These are phyloP conservation scores for Drosophila nr. perissopoda DNA, from an alignment of 2,888 invertebrate species.

Conservation along the genomic window DNA sequence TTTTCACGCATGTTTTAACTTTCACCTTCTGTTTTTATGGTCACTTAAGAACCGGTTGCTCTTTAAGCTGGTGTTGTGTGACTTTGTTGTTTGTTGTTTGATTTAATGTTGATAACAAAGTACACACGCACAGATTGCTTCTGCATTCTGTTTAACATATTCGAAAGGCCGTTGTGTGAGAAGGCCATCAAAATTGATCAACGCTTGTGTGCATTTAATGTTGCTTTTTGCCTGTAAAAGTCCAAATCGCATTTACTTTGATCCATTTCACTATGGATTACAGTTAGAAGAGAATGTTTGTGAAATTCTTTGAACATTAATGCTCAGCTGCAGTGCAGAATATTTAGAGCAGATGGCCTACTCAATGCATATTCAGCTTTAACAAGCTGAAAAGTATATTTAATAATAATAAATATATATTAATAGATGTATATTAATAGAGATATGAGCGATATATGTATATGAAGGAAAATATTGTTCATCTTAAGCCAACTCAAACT, in stretches of 20 bases:
- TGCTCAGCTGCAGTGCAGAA: neutral
- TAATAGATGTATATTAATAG: neutral
- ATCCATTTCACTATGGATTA: constrained; percentile 26
- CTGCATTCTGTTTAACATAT: constrained; percentile 57
- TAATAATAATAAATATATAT: neutral
- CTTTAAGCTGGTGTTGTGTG: constrained; percentile 9
- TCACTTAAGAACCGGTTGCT: constrained; percentile 38
- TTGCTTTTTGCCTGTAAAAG: constrained; percentile 5
- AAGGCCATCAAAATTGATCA: constrained; percentile 4
- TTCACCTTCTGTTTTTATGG: constrained; percentile 49
- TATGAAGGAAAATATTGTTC: too few relatives aligned
- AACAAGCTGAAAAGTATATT: neutral
- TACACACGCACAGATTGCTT: constrained; percentile 16
- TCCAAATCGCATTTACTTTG: constrained; percentile 10
- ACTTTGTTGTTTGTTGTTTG: constrained; percentile 9
- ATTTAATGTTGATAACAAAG: constrained; percentile 25
- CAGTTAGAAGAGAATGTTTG: constrained; percentile 45
- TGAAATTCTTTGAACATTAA: neutral
- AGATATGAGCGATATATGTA: too few relatives aligned
- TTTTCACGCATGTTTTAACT: constrained; percentile 41
- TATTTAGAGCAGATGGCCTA: constrained; percentile 20
- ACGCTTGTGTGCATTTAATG: constrained; percentile 26
- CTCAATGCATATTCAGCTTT: neutral
- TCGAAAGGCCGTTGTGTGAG: constrained; percentile 39
- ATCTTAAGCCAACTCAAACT: neutral